Base-by-base conservation (phyloP, 2,888 invertebrate species). In the Muschampia plurimacula region DNA sequence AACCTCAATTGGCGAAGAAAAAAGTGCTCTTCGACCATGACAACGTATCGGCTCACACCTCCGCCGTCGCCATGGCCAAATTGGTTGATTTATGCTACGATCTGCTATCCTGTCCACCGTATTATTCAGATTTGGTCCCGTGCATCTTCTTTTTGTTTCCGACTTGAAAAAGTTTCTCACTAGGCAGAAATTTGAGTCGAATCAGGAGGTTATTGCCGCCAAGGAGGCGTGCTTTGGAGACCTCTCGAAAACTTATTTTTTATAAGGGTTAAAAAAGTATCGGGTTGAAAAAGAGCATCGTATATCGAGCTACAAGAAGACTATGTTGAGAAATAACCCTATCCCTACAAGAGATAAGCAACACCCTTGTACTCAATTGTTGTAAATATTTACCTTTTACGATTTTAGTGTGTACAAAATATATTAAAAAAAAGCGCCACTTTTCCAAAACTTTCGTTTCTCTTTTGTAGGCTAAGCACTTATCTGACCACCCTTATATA, bases 101-200 rank as follows among this genome's bases (percentile, higher is more conserved):
- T 67, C 49, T 73, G 74, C 72, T 78, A 52, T 71, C 60, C 72
- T 67, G 77, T 67, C 70, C 78, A 67, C 74, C 74, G 44, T 76
- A 77, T 73, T 74, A 73, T 41, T 74, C 75, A 60, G 76, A 78
- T 74, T 74, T 77, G 68, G 74, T 75, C 69, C 73, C 77, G 13
- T 74, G 76, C 57, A 74, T 77, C 76, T 79, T 73, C 44, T 77
- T 69, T 75, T 69, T 77, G 67, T 69, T 74, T 67, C 69, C 67
- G 55, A 70, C 15, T 63, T 74, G 55, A 74, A 70, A 41, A 63
- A 41, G 9, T 15, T 3, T 5, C 62, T 36, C 39, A n/a, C 13
- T 2, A 39, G 39, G 39, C 8, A 60, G 13, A 62, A n/a, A 62
- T 62, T 62, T 39, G n/a, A n/a, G n/a, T 62, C 62, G n/a, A 62